Evolutionary conservation across 2,797 vertebrate species (phyloP).

Genomic region (Phoeniculus purpureus): DNA sequence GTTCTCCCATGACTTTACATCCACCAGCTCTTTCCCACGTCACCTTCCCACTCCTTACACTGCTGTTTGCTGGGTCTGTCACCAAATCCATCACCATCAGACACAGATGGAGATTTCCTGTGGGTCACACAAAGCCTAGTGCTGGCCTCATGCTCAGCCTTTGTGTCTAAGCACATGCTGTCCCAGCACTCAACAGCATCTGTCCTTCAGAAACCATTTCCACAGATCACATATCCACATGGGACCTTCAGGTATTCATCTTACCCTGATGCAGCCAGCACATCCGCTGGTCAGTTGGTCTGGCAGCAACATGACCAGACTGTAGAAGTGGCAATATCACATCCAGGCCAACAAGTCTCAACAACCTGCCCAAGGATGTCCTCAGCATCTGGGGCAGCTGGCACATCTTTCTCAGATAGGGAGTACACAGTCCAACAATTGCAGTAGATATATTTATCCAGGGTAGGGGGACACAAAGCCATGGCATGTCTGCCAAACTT

Average conservation of each 20-base stretch:
- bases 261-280: not conserved
- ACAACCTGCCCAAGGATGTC: not conserved
- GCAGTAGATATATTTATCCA: not conserved
- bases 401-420: not conserved
- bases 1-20: not conserved
- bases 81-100: not conserved
- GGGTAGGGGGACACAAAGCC: not conserved
- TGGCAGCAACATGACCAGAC: not conserved
- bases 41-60: not conserved
- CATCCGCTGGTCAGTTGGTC: accelerated
- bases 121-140: not conserved
- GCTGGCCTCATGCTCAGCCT: not conserved
- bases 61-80: not conserved
- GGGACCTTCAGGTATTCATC: not conserved
- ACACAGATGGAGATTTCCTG: not conserved
- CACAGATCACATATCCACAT: not conserved
- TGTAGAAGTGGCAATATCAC: not conserved
- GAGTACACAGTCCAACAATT: not conserved
- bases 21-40: not conserved
- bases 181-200: not conserved
- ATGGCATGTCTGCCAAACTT: not conserved
- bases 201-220: not conserved
- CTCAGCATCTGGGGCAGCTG: not conserved
- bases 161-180: not conserved
- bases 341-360: not conserved